Conservation (phyloP, 2,888 invertebrate species). For the Ellobium chinense region DNA sequence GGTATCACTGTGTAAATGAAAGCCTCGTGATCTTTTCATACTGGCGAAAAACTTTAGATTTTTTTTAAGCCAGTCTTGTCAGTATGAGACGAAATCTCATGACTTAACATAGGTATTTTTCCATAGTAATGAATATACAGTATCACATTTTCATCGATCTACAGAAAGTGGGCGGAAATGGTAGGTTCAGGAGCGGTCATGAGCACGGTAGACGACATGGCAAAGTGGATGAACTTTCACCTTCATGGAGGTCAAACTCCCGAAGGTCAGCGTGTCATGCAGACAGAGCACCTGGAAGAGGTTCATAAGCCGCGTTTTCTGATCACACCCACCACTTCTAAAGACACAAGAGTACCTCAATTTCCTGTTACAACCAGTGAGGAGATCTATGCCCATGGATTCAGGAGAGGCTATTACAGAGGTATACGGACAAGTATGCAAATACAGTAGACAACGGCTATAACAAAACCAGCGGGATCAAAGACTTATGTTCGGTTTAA, state of each 20-base stretch:
- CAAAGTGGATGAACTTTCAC: conserved; percentile 73
- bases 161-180: conserved; percentile 66
- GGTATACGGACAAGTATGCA: too few relatives aligned
- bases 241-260: conserved; percentile 56
- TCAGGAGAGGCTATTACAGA: conserved; percentile 73
- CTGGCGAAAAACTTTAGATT: too few relatives aligned
- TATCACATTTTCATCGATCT: too few relatives aligned
- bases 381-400: conserved; percentile 70
- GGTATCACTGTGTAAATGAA: too few relatives aligned
- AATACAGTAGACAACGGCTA: too few relatives aligned
- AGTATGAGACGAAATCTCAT: too few relatives aligned
- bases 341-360: conserved; percentile 57
- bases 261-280: conserved; percentile 54
- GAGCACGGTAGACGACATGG: conserved; percentile 71
- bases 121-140: too few relatives aligned
- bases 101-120: too few relatives aligned
- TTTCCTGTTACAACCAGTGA: conserved; percentile 62
- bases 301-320: conserved; percentile 60
- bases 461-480: too few relatives aligned
- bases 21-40: too few relatives aligned
- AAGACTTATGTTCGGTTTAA: too few relatives aligned
- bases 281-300: conserved; percentile 53
- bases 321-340: conserved; percentile 43
- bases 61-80: too few relatives aligned
- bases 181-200: conserved; percentile 74